A percentile compares a stretch with the other conserved stretches of the same genome.
Conservation (phyloP, 2,797 vertebrate species). For the Anolis apletophallus region DNA sequence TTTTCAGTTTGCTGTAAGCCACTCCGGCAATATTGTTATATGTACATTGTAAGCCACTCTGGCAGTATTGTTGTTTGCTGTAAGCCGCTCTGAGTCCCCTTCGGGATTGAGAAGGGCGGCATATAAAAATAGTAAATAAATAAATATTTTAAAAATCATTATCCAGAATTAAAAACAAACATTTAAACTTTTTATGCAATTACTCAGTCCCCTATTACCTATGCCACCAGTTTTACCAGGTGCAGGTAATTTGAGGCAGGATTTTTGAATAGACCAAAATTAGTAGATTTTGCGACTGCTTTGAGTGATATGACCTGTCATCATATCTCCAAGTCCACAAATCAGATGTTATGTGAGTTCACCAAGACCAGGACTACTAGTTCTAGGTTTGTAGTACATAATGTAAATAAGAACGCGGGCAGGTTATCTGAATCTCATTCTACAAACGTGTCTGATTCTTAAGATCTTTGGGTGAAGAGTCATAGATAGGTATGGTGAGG, state of each 20-base stretch:
- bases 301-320: neutral
- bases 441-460: too few species aligned
- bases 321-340: neutral
- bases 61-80: too few species aligned
- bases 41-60: too few species aligned
- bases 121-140: too few species aligned
- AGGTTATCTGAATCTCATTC: too few species aligned
- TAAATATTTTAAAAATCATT: neutral
- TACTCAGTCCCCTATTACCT: neutral
- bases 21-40: too few species aligned
- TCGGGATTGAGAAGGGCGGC: too few species aligned
- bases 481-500: too few species aligned
- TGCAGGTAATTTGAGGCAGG: neutral
- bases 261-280: neutral
- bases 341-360: neutral
- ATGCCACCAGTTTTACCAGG: neutral
- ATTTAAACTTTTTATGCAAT: neutral
- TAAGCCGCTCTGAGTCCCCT: too few species aligned
- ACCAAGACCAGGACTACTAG: neutral
- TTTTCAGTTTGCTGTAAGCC: too few species aligned
- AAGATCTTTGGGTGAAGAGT: too few species aligned
- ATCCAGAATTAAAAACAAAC: too few species aligned
- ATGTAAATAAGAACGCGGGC: neutral
- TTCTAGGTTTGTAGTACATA: neutral
- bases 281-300: neutral